Evolutionary conservation across 1,140 invertebrate genomes (phyloP), one percentile per base, ranked within the genome.

Genomic region (Lycorma delicatula): DNA sequence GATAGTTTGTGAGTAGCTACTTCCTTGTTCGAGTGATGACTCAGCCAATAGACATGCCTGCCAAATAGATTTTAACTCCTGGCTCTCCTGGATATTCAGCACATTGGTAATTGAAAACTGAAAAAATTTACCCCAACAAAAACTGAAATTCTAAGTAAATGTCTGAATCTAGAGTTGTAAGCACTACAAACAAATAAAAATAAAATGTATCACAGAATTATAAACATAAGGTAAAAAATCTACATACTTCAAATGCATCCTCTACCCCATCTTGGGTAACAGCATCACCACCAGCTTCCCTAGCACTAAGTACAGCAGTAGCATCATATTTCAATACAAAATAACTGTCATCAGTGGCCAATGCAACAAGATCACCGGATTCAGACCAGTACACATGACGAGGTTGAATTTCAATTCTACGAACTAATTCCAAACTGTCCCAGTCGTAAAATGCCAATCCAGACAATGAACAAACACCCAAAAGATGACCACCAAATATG

Each of bases 391-490:
- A 95, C 16, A 99, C 89, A 66, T 87, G 85, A 54, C 89, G 92
- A 0, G 93, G 92, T 58, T 91, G 88, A 66, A 97, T 97, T 75
- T 98, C 95, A 69, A 98, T 97, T 60, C 96, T 81, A 60, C 97
- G 81, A 11, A 99, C 79, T 2, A 99, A 75, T 60, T 94, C 91
- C 28, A 93, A 73, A 2, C 84, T 85, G 64, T 99, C 95, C 97
- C 97, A 99, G 69, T 99, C 97, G 68, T 96, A 99, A 70, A 99
- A 97, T 0, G 86, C 84, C 53, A 99, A 77, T 1, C 94, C 94
- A 49, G 90, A 90, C 1, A 90, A 86, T 0, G 95, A 98, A 63
- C 90, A 89, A 0, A 98, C 93, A 11, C 96, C 95, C 23, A 99
- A 76, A 72, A 99, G 81, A 71, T 82, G 87, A 6, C 97, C 97